Conservation (phyloP, 2,888 invertebrate species). For the Drosophila sordidapex region DNA sequence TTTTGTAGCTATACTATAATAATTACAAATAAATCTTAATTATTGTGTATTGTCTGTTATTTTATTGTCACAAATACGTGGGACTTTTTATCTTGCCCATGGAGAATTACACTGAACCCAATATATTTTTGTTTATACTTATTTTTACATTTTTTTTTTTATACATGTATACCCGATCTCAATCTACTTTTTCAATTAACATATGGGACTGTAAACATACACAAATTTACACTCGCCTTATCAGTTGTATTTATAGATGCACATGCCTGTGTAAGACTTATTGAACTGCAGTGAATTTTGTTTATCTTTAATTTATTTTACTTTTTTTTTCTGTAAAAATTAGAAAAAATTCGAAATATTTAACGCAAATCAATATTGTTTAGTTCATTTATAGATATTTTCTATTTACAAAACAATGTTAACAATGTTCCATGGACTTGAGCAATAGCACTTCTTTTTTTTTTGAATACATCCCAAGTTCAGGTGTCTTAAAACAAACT, state of each 20-base stretch:
- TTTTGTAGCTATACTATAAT: not conserved
- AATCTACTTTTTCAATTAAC: conserved; percentile 49
- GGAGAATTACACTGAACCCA: conserved; percentile 26
- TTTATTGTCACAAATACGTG: not conserved
- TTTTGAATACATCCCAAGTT: not conserved
- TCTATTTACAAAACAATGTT: not conserved
- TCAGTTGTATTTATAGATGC: conserved; percentile 40
- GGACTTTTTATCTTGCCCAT: conserved; percentile 17
- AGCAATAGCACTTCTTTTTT: not conserved
- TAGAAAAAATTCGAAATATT: not conserved
- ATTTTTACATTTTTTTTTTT: conserved; percentile 7
- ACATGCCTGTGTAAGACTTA: conserved; percentile 4
- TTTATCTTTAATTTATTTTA: not conserved
- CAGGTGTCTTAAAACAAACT: not conserved
- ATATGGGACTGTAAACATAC: conserved; percentile 29
- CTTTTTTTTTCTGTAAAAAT: not conserved
- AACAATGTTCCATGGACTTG: not conserved
- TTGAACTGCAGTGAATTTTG: conserved; percentile 3
- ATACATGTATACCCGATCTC: conserved; percentile 28
- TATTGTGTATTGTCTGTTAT: not conserved
- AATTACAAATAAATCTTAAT: not conserved
- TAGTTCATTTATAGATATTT: not conserved
- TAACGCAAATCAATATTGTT: not conserved
- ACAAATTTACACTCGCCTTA: conserved; percentile 32
- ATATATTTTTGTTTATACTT: conserved; percentile 30